A percentile compares a stretch with the other conserved stretches of the same genome.
Evolutionary conservation across 2,888 invertebrate species (phyloP).

Genomic region (Hyalella azteca): DNA sequence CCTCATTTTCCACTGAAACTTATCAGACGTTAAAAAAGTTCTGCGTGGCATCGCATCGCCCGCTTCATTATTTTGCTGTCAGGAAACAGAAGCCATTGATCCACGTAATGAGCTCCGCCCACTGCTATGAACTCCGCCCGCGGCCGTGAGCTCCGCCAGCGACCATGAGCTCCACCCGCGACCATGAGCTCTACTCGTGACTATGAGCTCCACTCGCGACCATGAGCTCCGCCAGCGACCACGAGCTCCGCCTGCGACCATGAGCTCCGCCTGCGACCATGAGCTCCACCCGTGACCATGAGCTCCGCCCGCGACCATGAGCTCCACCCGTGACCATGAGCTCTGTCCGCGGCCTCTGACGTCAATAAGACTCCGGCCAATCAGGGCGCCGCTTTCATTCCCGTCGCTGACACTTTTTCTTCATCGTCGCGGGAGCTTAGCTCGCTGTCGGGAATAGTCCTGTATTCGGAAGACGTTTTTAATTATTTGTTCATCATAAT

Average conservation of each 20-base stretch:
- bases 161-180: neutral
- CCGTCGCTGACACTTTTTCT: conserved; percentile 15
- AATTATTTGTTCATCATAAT: neutral
- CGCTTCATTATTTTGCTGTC: conserved; percentile 26
- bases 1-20: neutral
- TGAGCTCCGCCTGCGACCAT: neutral
- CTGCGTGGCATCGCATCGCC: neutral
- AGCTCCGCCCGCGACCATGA: neutral
- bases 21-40: neutral
- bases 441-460: neutral
- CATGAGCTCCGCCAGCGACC: neutral
- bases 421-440: neutral
- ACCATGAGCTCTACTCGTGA: neutral
- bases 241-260: neutral
- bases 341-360: neutral
- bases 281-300: neutral
- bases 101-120: neutral
- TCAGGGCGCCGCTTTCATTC: neutral
- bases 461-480: neutral
- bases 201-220: neutral
- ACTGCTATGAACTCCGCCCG: neutral
- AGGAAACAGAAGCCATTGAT: conserved; percentile 25
- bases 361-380: neutral
- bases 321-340: neutral
- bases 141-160: neutral